Evolutionary conservation across 2,888 invertebrate genomes (phyloP).

Genomic region (Phalangium opilio): DNA sequence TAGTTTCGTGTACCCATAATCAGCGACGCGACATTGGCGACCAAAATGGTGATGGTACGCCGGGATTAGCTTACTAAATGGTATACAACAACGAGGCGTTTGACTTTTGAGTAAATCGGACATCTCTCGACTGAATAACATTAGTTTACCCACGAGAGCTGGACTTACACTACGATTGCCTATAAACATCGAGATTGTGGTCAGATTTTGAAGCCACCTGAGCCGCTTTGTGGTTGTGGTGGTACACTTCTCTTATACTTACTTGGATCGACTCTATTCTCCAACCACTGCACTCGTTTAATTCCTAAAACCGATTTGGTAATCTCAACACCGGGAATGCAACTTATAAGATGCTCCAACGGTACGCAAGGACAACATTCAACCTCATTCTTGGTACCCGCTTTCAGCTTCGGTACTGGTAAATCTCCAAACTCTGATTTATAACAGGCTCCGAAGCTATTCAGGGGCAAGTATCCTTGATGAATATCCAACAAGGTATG

Average conservation of each 20-base stretch:
- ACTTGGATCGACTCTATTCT: slow-evolving; percentile 23
- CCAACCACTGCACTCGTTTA: slow-evolving; percentile 40
- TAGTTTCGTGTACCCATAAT: slow-evolving; percentile 88
- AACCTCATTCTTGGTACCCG: slow-evolving; percentile 41
- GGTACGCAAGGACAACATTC: slow-evolving; percentile 31
- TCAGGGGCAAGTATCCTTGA: slow-evolving; percentile 56
- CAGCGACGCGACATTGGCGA: slow-evolving; percentile 82
- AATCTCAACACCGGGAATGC: slow-evolving; percentile 54
- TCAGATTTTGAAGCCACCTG: background rate
- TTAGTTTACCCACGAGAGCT: slow-evolving; percentile 49
- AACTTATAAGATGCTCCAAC: slow-evolving; percentile 74
- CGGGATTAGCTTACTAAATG: slow-evolving; percentile 73
- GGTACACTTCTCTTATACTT: background rate
- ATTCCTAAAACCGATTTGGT: slow-evolving; percentile 37
- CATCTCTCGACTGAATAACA: slow-evolving; percentile 70
- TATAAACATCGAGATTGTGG: no score
- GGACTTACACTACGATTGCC: slow-evolving; percentile 17
- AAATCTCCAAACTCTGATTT: slow-evolving; percentile 51
- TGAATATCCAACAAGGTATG: slow-evolving; percentile 54
- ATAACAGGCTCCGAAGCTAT: slow-evolving; percentile 68
- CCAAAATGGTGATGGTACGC: slow-evolving; percentile 95
- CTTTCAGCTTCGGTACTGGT: slow-evolving; percentile 23
- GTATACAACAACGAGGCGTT: slow-evolving; percentile 57
- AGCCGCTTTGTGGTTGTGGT: background rate
- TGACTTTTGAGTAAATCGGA: slow-evolving; percentile 67